Conservation (phyloP, 1,140 invertebrate genomes). For the Bombus polaris region DNA sequence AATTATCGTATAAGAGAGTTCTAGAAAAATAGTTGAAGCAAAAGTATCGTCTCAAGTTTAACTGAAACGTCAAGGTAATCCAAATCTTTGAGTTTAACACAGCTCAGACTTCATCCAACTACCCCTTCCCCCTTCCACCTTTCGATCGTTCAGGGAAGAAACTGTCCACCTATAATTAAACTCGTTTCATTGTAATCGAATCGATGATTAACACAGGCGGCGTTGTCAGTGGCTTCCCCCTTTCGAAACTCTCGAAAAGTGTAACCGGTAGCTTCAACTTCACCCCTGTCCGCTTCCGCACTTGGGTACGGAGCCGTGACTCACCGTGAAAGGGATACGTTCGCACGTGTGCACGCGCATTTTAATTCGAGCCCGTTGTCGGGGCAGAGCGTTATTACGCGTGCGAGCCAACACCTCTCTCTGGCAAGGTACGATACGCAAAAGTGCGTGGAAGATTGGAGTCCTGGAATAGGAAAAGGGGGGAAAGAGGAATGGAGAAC, state of each 20-base stretch:
- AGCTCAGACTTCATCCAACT: rapidly evolving
- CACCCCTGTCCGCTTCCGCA: conserved; percentile 18
- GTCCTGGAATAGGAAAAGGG: background rate
- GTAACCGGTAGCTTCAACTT: background rate
- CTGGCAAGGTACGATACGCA: background rate
- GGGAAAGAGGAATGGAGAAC: conserved; percentile 10
- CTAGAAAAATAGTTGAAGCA: background rate
- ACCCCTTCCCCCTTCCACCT: rapidly evolving
- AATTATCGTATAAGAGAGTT: background rate
- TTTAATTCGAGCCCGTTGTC: conserved; percentile 28
- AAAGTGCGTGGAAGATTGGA: conserved; percentile 14
- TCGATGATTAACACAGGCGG: conserved; percentile 24
- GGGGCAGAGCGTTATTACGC: conserved; percentile 12
- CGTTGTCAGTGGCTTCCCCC: background rate
- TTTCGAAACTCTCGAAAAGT: background rate
- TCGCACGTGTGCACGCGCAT: conserved; percentile 38
- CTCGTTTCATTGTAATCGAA: conserved; percentile 28
- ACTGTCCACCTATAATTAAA: conserved; percentile 19
- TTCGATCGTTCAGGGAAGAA: background rate
- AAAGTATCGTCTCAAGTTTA: background rate
- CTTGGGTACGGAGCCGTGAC: conserved; percentile 2
- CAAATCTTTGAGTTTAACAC: background rate
- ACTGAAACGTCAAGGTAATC: background rate
- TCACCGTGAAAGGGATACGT: conserved; percentile 21
- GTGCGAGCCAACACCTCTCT: background rate